Evolutionary conservation across 2,113 vertebrate species (phyloP).

Genomic region (Dermatemys mawii): DNA sequence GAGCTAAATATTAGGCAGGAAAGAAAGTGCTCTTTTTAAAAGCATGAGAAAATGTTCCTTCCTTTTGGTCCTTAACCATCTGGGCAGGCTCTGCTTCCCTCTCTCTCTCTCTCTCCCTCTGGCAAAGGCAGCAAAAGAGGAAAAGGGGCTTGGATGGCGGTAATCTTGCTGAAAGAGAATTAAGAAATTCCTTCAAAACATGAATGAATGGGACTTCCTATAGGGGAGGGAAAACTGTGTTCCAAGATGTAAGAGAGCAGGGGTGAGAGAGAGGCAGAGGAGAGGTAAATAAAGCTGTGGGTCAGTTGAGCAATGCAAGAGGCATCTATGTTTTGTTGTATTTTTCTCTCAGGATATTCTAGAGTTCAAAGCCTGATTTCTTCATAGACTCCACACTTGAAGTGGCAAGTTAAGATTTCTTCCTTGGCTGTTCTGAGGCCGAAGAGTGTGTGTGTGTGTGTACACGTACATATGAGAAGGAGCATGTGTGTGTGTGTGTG

Average conservation of each 20-base stretch:
- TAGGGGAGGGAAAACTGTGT: conserved; percentile 53
- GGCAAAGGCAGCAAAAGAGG: conserved; percentile 74
- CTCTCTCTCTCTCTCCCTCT: conserved; percentile 75
- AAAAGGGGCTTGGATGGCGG: conserved; percentile 74
- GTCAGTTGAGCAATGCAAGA: conserved; percentile 54
- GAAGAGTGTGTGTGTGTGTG: background rate
- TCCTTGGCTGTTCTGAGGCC: background rate
- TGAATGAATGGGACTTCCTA: conserved; percentile 75
- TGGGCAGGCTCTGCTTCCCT: conserved; percentile 87
- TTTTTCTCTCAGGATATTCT: conserved; percentile 40
- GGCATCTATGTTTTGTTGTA: conserved; percentile 35
- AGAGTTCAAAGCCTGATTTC: conserved; percentile 45
- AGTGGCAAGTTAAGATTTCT: conserved; percentile 31
- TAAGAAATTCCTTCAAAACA: conserved; percentile 75
- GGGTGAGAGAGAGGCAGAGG: conserved; percentile 5
- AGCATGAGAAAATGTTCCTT: conserved; percentile 95
- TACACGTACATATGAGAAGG: background rate
- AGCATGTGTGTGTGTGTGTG: background rate
- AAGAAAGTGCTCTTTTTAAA: conserved; percentile 95
- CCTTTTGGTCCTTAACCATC: conserved; percentile 91
- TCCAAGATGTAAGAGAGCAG: conserved; percentile 58
- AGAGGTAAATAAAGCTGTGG: conserved; percentile 46
- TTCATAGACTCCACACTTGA: background rate
- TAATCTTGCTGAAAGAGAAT: conserved; percentile 78
- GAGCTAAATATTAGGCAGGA: conserved; percentile 99